A percentile compares a stretch with the other conserved stretches of the same genome.
Evolutionary conservation across 2,888 invertebrate genomes (phyloP).

Genomic region (Sthenelais limicola): DNA sequence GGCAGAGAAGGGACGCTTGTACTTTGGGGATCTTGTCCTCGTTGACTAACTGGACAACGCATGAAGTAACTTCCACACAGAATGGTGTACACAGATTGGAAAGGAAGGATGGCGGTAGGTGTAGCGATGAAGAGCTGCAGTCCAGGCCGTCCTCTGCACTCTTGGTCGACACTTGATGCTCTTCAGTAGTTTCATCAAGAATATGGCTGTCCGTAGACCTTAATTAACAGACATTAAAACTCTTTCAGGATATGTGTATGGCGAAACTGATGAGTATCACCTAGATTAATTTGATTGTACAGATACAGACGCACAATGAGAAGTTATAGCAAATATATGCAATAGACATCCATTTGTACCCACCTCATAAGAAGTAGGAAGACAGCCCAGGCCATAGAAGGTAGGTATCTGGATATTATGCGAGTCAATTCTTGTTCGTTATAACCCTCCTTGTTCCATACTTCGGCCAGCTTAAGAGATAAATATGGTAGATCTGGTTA

Average conservation of each 20-base stretch:
- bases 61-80: slow-evolving; percentile 2
- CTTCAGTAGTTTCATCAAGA: too few relatives aligned
- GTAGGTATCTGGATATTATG: background rate
- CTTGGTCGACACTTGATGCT: too few relatives aligned
- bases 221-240: too few relatives aligned
- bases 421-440: background rate
- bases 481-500: too few relatives aligned
- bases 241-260: too few relatives aligned
- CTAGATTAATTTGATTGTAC: too few relatives aligned
- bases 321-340: too few relatives aligned
- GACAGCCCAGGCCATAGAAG: slow-evolving; percentile 9
- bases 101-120: background rate
- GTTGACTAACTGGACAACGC: background rate
- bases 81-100: background rate
- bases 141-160: too few relatives aligned
- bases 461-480: slow-evolving; percentile 17
- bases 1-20: background rate
- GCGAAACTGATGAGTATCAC: too few relatives aligned
- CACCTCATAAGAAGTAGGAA: slow-evolving; percentile 23
- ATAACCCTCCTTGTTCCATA: background rate
- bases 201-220: too few relatives aligned
- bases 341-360: too few relatives aligned
- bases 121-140: background rate
- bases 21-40: background rate
- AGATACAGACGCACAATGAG: too few relatives aligned